phyloP scores from a whole-genome alignment of 92 coral and sea anemone genomes.

The Porites lobata region DNA sequence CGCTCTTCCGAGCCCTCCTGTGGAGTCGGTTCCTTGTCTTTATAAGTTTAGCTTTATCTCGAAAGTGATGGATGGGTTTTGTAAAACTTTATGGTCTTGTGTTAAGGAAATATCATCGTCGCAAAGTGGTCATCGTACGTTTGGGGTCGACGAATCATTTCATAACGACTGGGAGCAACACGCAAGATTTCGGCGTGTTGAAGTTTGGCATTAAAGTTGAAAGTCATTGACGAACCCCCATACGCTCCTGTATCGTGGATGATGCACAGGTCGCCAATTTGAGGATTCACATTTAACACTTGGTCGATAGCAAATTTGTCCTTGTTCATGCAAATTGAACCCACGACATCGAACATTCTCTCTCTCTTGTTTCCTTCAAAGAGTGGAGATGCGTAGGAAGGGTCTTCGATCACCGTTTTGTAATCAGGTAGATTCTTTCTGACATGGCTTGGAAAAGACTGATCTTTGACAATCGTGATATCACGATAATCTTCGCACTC shows the following conservation, averaged over 20 bases:
- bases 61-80: no score
- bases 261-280: conserved; percentile 13
- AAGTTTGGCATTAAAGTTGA: not conserved
- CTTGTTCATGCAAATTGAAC: not conserved
- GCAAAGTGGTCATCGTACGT: conserved; percentile 19
- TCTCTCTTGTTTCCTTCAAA: conserved; percentile 15
- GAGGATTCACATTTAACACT: conserved; percentile 11
- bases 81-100: not conserved
- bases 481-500: not conserved
- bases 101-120: not conserved
- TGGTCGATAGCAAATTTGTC: conserved; percentile 30
- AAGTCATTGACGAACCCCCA: not conserved
- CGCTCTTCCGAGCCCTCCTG: no score
- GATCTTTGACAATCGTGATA: conserved; percentile 18
- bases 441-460: not conserved
- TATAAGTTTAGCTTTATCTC: no score
- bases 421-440: conserved; percentile 17
- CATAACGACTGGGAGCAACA: not conserved
- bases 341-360: conserved; percentile 9
- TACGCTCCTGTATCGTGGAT: conserved; percentile 16
- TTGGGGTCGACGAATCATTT: conserved; percentile 13
- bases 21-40: no score
- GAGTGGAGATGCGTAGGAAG: conserved; percentile 3
- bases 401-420: conserved; percentile 6
- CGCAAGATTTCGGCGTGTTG: conserved; percentile 1